phyloP scores from a whole-genome alignment of 2,888 invertebrate species.

The Drosophila fungiperda region DNA sequence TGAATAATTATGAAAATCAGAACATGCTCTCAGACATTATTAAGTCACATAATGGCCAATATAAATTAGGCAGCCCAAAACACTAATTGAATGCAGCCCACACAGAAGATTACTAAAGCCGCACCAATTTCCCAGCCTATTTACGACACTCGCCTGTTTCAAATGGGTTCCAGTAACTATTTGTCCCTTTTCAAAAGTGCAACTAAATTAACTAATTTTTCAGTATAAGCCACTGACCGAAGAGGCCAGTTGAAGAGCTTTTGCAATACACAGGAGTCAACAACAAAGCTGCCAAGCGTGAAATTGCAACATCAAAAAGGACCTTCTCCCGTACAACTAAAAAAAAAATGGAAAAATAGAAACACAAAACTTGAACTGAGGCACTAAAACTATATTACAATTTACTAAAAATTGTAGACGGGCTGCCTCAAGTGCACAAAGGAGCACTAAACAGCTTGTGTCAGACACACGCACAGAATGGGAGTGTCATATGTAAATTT shows the following conservation, averaged over 20 bases:
- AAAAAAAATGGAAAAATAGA: conserved; percentile 9
- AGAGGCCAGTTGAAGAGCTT: conserved; percentile 24
- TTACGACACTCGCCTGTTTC: conserved; percentile 44
- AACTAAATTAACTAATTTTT: conserved; percentile 78
- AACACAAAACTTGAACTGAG: conserved; percentile 50
- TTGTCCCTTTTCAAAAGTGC: conserved; percentile 40
- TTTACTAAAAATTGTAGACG: conserved; percentile 77
- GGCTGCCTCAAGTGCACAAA: conserved; percentile 64
- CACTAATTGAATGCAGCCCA: conserved; percentile 51
- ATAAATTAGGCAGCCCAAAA: conserved; percentile 21
- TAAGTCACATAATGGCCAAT: not conserved
- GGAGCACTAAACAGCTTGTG: conserved; percentile 73
- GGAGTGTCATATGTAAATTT: conserved; percentile 80
- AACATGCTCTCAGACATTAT: not conserved
- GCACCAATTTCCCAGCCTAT: conserved; percentile 66
- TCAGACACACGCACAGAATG: conserved; percentile 41
- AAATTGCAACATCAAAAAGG: conserved; percentile 75
- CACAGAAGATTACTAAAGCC: conserved; percentile 12
- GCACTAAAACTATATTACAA: conserved; percentile 80
- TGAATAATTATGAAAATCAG: conserved; percentile 26
- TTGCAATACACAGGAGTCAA: conserved; percentile 58
- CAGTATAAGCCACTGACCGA: conserved; percentile 67
- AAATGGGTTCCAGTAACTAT: conserved; percentile 38
- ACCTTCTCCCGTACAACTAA: conserved; percentile 13
- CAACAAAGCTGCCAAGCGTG: conserved; percentile 74